Evolutionary conservation across 35 echinoderm and acorn worm genomes (phyloP).

Genomic region (Apostichopus californicus): DNA sequence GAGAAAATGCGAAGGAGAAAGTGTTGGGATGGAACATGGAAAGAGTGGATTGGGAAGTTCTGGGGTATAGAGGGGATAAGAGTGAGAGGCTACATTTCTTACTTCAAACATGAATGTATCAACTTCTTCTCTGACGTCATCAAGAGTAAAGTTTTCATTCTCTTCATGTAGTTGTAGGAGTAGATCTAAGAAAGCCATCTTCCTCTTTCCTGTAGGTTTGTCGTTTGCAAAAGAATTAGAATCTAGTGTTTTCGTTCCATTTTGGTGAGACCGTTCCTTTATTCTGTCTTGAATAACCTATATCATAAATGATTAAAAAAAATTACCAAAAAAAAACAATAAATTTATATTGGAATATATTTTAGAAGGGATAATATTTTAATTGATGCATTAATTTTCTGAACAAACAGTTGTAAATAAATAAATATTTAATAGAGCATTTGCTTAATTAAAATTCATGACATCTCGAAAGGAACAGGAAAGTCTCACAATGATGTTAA

Average conservation of each 20-base stretch:
- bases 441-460: too few species aligned
- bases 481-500: too few species aligned
- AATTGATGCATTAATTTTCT: not conserved
- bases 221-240: not conserved
- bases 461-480: too few species aligned
- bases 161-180: constrained; percentile 84
- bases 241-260: not conserved
- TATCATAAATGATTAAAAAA: not conserved
- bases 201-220: not conserved
- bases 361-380: not conserved
- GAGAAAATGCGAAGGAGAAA: too few species aligned
- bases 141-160: constrained; percentile 71
- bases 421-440: too few species aligned
- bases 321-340: not conserved
- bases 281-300: constrained; percentile 38
- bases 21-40: too few species aligned
- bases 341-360: not conserved
- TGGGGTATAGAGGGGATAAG: too few species aligned
- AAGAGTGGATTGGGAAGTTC: too few species aligned
- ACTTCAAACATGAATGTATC: constrained; percentile 99
- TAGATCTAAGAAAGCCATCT: constrained; percentile 90
- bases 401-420: not conserved
- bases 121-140: constrained; percentile 91
- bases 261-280: not conserved
- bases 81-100: not conserved